Evolutionary conservation across 2,888 invertebrate genomes (phyloP), one percentile per base, ranked within the genome.

Genomic region (Branchellion lobata): DNA sequence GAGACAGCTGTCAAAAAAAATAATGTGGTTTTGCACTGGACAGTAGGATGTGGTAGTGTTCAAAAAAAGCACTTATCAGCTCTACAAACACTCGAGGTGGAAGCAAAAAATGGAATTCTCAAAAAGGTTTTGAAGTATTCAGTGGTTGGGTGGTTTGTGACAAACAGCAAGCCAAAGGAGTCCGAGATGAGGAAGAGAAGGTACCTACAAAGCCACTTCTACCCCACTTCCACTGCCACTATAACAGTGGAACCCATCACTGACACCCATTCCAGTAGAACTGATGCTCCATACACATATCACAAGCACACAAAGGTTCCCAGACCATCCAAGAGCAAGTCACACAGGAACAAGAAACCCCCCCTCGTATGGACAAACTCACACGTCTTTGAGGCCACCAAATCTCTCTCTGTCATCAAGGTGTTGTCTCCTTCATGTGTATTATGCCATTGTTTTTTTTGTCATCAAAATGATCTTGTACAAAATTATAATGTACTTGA

Each of bases 61-160:
- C 77, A 77, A 8, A 77, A 77, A 33, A n/a, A 33, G 11, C 77
- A 77, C 27, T 24, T 77, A 34, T 21, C 65, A n/a, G 65, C 53
- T 14, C 65, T 77, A 0, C 77, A 77, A n/a, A 31, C 18, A 29
- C 53, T 77, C 8, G 77, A 77, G n/a, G 65, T 14, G 21, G 77
- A 77, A 33, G 61, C 77, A 0, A 33, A 33, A 27, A 34, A 77
- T 31, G 77, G 77, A 3, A 36, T n/a, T 2, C 36, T 77, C 2
- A 27, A 36, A 0, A n/a, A 1, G n/a, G 34, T 61, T 1, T 14
- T 77, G 2, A 65, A 65, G 5, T 24, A 24, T 14, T 31, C 57
- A 0, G 24, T 77, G 21, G 65, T 77, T 33, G 77, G 77, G 21
- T 77, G 77, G 77, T 77, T 51, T 33, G 77, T 77, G n/a, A 77